Evolutionary conservation across 2,113 vertebrate species (phyloP).

Genomic region (Himantopus leucocephalus): DNA sequence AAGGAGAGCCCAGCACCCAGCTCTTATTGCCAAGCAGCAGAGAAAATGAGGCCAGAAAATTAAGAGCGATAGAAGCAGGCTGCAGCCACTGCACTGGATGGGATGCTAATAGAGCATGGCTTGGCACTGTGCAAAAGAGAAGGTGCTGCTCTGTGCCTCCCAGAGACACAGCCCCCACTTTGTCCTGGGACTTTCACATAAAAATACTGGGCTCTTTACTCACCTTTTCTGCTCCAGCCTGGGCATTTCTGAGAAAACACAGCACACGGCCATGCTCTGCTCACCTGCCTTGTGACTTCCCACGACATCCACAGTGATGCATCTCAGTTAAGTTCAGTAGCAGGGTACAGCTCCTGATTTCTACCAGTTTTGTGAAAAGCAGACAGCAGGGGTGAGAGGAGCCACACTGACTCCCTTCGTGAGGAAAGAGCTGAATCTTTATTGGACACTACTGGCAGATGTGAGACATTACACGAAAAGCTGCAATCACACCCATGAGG

Average conservation of each 20-base stretch:
- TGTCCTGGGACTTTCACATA: neutral
- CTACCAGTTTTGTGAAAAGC: neutral
- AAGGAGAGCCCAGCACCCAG: neutral
- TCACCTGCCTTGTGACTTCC: neutral
- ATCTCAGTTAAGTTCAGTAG: neutral
- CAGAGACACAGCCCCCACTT: neutral
- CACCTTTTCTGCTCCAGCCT: neutral
- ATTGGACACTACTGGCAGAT: neutral
- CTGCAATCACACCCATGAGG: neutral
- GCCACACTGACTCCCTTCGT: neutral
- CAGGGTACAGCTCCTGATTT: neutral
- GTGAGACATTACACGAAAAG: neutral
- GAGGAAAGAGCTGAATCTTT: neutral
- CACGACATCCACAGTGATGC: neutral
- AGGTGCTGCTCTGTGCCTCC: too few relatives aligned
- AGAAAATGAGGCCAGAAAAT: neutral
- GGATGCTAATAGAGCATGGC: neutral
- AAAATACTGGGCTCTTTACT: neutral
- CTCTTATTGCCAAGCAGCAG: neutral
- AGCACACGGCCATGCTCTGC: rapidly evolving
- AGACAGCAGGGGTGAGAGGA: neutral
- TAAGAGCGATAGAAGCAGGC: neutral
- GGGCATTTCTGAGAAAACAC: neutral
- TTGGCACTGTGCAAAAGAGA: neutral
- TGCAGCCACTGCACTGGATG: rapidly evolving